Base-by-base conservation (phyloP, 2,113 vertebrate species). In the Nettapus auritus region DNA sequence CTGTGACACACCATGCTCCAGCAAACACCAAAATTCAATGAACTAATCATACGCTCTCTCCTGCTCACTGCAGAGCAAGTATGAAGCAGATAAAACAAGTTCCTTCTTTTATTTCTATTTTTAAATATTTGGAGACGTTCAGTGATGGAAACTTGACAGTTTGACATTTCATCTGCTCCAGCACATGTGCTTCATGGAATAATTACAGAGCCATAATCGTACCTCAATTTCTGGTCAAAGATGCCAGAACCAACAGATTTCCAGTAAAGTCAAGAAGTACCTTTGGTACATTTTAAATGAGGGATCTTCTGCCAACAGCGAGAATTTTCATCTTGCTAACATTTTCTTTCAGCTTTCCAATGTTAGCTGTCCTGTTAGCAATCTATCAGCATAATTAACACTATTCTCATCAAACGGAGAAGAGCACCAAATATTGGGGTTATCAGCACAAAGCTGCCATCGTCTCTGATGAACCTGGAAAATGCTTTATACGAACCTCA, bases 231-330 rank as follows among this genome's bases (percentile, higher is more conserved):
- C 92, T 97, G 92, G 95, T 68, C 92, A 92, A 84, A 87, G 90
- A 94, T 92, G 96, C 94, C 93, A 96, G 90, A 92, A 95, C 73
- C 92, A 95, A 83, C 88, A 96, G 86, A 96, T 94, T 97, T 93
- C 93, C 88, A 93, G 73, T 48, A 29, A 86, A 91, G 56, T 82
- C 82, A 94, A 93, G 64, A 75, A 81, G 53, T n/a, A 95, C 90
- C 94, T 92, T 60, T 86, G 76, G 62, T 83, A 82, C n/a, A 46
- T 95, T 92, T 92, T 3, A 93, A 48, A 90, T 2, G 29, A 92
- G 8, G 12, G 8, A 64, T 53, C 69, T 90, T 82, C 36, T 95
- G 94, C 88, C 94, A 96, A 95, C 44, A 90, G 38, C 4, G 53
- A 92, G 66, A 90, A 76, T 75, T 91, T 82, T 62, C 2, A 82